phyloP scores from a whole-genome alignment of 2,797 vertebrate genomes.

The Mormyrops boulengeri region DNA sequence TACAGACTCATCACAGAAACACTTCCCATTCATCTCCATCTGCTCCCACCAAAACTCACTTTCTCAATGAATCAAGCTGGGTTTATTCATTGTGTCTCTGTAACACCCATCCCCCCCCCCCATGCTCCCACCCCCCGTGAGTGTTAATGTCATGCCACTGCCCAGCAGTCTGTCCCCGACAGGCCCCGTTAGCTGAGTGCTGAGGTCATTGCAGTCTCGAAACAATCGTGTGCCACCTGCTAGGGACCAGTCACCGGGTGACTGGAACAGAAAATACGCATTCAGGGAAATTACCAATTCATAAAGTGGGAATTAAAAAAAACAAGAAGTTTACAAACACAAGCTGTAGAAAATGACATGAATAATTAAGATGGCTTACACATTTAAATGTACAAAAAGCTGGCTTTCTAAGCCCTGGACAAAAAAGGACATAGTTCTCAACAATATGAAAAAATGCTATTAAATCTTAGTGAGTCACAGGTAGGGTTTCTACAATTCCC shows the following conservation, averaged over 20 bases:
- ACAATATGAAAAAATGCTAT: background rate
- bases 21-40: constrained; percentile 3
- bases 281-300: constrained; percentile 7
- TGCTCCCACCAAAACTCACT: background rate
- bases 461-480: constrained; percentile 5
- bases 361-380: background rate
- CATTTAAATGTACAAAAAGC: background rate
- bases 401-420: background rate
- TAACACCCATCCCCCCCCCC: background rate
- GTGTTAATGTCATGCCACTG: constrained; percentile 12
- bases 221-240: constrained; percentile 15
- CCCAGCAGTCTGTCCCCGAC: constrained; percentile 10
- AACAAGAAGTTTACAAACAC: constrained; percentile 3
- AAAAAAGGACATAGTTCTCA: background rate
- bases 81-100: constrained; percentile 7
- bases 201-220: constrained; percentile 15
- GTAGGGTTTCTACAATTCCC: background rate
- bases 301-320: background rate
- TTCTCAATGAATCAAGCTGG: constrained; percentile 20
- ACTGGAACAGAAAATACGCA: background rate
- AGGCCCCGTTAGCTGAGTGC: background rate
- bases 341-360: background rate
- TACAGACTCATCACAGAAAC: background rate
- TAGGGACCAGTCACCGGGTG: constrained; percentile 7
- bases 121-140: background rate